These are phyloP conservation scores for Apotomis betuletana DNA, from an alignment of 2,888 invertebrate species.

Conservation along the genomic window DNA sequence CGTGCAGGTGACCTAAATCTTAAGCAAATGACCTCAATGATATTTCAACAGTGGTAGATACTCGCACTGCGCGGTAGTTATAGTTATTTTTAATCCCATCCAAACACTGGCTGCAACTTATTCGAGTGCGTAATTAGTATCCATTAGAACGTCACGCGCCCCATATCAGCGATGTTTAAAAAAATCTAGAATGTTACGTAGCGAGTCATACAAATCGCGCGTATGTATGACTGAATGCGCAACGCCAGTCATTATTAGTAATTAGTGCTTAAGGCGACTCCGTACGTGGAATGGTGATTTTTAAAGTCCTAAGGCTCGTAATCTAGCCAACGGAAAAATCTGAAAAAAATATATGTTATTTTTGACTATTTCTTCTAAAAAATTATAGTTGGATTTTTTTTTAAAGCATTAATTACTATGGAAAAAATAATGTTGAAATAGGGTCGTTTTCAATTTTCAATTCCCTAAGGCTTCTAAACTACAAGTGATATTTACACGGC, in stretches of 20 bases:
- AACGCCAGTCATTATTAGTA: slow-evolving; percentile 21
- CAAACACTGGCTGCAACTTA: slow-evolving; percentile 25
- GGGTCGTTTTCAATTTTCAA: no score
- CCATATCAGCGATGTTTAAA: slow-evolving; percentile 7
- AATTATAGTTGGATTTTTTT: no score
- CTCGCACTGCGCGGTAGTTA: slow-evolving; percentile 7
- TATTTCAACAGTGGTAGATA: slow-evolving; percentile 30
- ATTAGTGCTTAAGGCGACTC: no score
- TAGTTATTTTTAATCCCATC: slow-evolving; percentile 35
- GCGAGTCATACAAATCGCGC: slow-evolving; percentile 6
- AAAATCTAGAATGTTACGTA: slow-evolving; percentile 3
- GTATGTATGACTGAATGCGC: slow-evolving; percentile 13
- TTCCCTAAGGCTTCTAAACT: no score
- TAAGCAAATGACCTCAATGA: slow-evolving; percentile 34
- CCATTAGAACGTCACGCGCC: slow-evolving; percentile 22
- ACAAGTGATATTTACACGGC: no score
- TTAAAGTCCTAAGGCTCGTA: no score
- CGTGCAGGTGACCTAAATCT: slow-evolving; percentile 31
- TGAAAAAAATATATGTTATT: no score
- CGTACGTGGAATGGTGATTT: no score
- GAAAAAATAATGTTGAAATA: no score
- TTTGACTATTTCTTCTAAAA: no score
- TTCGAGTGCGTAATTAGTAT: slow-evolving; percentile 34
- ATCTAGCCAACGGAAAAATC: no score
- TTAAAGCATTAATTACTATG: no score